These are phyloP conservation scores for Aspiorhynchus laticeps DNA, from an alignment of 2,113 vertebrate species.

Conservation along the genomic window DNA sequence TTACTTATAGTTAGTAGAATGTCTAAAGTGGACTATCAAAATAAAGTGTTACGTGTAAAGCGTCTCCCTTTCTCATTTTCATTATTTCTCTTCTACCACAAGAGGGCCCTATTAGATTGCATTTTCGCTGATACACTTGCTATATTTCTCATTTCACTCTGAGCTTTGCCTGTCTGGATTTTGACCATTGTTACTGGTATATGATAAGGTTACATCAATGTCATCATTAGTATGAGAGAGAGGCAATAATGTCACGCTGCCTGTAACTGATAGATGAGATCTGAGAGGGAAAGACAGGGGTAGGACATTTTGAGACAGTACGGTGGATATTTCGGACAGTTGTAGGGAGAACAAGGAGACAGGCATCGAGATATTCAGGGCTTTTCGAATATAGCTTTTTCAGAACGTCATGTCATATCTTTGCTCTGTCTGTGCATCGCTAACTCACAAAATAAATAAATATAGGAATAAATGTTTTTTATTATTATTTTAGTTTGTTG, in stretches of 20 bases:
- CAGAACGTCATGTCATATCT: constrained; percentile 7
- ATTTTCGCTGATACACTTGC: not conserved
- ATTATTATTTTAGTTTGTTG: not conserved
- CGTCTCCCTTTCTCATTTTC: not conserved
- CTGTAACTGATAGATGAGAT: constrained; percentile 22
- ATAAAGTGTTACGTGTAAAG: not conserved
- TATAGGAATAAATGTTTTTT: not conserved
- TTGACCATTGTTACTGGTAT: not conserved
- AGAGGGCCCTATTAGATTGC: constrained; percentile 37
- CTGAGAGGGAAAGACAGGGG: not conserved
- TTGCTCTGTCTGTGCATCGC: not conserved
- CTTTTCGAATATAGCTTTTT: not conserved
- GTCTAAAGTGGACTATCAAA: not conserved
- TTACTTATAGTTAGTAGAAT: no score
- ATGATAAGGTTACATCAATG: constrained; percentile 24
- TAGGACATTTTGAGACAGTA: constrained; percentile 14
- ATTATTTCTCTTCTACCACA: constrained; percentile 28
- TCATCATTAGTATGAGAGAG: constrained; percentile 34
- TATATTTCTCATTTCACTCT: not conserved
- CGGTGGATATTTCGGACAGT: constrained; percentile 12
- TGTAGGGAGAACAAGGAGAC: not conserved
- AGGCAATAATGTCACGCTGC: constrained; percentile 5
- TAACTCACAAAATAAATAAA: constrained; percentile 2
- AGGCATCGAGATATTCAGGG: not conserved
- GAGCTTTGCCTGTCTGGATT: constrained; percentile 1